phyloP scores from a whole-genome alignment of 1,140 invertebrate species.

The Centruroides sculpturatus region DNA sequence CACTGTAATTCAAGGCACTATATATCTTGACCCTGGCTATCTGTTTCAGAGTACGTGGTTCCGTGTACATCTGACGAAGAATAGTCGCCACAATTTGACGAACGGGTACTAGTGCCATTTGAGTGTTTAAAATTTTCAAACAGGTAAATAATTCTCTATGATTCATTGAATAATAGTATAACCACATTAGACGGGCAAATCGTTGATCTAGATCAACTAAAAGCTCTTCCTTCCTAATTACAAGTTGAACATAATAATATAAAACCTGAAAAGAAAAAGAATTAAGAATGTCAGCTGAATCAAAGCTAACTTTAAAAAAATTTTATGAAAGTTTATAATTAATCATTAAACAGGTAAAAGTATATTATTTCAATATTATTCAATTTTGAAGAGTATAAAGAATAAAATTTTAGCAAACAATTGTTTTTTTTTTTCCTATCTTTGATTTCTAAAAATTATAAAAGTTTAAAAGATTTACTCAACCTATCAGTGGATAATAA shows the following conservation, averaged over 20 bases:
- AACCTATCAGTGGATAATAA: too few species aligned
- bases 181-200: conserved; percentile 45
- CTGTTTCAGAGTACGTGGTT: conserved; percentile 40
- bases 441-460: too few species aligned
- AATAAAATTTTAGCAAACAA: too few species aligned
- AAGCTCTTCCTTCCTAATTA: conserved; percentile 49
- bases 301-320: too few species aligned
- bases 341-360: too few species aligned
- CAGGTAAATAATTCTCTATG: conserved; percentile 45
- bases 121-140: conserved; percentile 41
- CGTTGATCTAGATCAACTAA: conserved; percentile 41
- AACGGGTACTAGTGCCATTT: conserved; percentile 47
- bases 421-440: too few species aligned
- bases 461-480: too few species aligned
- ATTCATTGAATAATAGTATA: conserved; percentile 52
- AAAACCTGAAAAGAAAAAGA: conserved; percentile 22
- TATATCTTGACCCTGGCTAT: conserved; percentile 49
- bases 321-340: too few species aligned
- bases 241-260: conserved; percentile 50
- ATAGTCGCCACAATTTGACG: conserved; percentile 42
- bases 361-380: too few species aligned
- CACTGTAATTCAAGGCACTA: conserved; percentile 36
- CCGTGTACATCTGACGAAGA: conserved; percentile 43
- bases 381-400: too few species aligned
- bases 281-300: too few species aligned